Base-by-base conservation (phyloP, 1,140 invertebrate genomes). In the Calephelis virginiensis region DNA sequence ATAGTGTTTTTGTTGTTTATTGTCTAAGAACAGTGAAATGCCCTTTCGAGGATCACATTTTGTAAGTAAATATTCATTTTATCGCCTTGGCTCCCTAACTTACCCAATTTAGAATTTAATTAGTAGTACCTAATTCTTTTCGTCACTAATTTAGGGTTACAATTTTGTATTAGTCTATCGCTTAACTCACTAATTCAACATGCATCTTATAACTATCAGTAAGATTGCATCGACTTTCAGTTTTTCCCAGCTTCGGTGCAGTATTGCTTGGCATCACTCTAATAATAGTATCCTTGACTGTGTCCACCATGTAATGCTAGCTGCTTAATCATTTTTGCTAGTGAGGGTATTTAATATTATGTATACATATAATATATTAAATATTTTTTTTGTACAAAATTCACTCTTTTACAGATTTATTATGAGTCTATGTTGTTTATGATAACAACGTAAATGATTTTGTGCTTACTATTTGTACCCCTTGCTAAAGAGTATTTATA, bases 241-340 rank as follows among this genome's bases (percentile, higher is more conserved):
- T 83, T 86, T 83, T 78, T 83, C 56, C 72, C 81, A 77, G 78
- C 75, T 84, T 78, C 71, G 78, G 77, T 87, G 77, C 82, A 86
- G 68, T 77, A 83, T 68, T 80, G 78, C 77, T 85, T 90, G 88
- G 88, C 85, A 70, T 64, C 61, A 67, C 63, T 83, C 86, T 86
- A 90, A 84, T 37, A 76, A 70, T 86, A 82, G 82, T 86, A 85
- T 87, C 81, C 85, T 89, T 87, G 85, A 84, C 84, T 87, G 79
- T 82, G 76, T 80, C 75, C 48, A 50, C 47, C 49, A 53, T 56
- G 73, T 83, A 82, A 82, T 64, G 66, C 70, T 77, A 72, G 74
- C 71, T 74, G 69, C 78, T 80, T 78, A 82, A 77, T 80, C 72
- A 68, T 75, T 72, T 75, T 76, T 64, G 73, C 71, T 78, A 81